Conservation (phyloP, 2,113 vertebrate species). For the Gopherus flavomarginatus region DNA sequence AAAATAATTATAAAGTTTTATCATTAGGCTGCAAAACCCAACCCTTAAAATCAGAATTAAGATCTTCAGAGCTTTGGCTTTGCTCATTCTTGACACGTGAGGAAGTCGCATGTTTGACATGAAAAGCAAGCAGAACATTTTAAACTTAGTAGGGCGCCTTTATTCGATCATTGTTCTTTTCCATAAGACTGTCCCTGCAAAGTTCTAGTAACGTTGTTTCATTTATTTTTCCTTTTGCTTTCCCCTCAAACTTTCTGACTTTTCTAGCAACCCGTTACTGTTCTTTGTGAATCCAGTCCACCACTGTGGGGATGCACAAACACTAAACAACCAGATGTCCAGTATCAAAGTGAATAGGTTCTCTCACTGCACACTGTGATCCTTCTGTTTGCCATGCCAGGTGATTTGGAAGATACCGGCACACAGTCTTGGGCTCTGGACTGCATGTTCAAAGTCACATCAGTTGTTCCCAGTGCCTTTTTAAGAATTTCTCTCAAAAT, state of each 20-base stretch:
- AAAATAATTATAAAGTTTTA: neutral
- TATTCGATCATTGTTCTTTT: conserved; percentile 28
- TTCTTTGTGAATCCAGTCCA: neutral
- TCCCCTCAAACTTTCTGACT: neutral
- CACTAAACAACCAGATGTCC: neutral
- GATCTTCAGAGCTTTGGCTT: conserved; percentile 14
- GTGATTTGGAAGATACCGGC: neutral
- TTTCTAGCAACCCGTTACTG: neutral
- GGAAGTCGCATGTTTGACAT: neutral
- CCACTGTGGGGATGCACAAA: neutral
- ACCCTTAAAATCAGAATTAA: neutral
- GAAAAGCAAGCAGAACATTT: conserved; percentile 33
- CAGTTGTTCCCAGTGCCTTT: conserved; percentile 41
- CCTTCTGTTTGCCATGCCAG: neutral
- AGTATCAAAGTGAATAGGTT: conserved; percentile 24
- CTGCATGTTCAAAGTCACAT: conserved; percentile 37
- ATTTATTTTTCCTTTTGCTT: neutral
- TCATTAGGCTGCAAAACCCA: neutral
- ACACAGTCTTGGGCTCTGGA: neutral
- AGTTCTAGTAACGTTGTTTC: neutral
- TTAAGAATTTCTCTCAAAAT: conserved; percentile 44
- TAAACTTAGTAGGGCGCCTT: conserved; percentile 44
- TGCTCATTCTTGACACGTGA: conserved; percentile 8
- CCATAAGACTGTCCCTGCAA: neutral
- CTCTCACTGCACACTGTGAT: neutral